Base-by-base conservation (phyloP, 2,888 invertebrate genomes). In the Lordiphosa andalusiaca region DNA sequence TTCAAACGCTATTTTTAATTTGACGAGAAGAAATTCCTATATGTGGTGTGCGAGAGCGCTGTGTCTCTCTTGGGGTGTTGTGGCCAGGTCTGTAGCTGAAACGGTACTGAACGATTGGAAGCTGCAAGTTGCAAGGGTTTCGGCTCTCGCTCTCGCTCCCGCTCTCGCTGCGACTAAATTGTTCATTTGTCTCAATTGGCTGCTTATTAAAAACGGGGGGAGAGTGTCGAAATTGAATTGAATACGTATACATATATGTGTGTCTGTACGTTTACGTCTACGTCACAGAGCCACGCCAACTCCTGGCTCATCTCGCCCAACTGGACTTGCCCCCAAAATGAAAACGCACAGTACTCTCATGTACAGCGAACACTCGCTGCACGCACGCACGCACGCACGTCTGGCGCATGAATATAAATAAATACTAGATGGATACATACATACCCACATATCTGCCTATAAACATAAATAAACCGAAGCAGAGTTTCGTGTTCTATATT, bases 401-500 rank as follows among this genome's bases (percentile, higher is more conserved):
- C 6, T 10, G 16, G 33, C 48, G 47, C 39, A 49, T 53, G 33
- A 13, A 44, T 53, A 38, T 64, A 63, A 48, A 63, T 63, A 63
- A 57, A 63, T 53, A 57, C 48, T 39, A 44, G 9, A 39, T 48
- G 59, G 50, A 39, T 47, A 42, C 13, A 39, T 47, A 42, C 13
- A 46, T 58, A 58, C 40, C 46, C 38, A 52, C 16, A 42, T 49
- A 44, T 51, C 36, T 37, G 52, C 50, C 36, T 55, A 49, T 50
- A 67, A 67, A 58, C 68, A 67, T 67, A 67, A 67, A 67, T 67
- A 67, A 67, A 68, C 57, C 21, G 39, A 40, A 37, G 16, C 41
- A 57, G 48, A 49, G 44, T 37, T 41, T 53, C 48, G 50, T 47
- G 50, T 65, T 36, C 52, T 51, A 36, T 54, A 46, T 52, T 51